A percentile compares a stretch with the other conserved stretches of the same genome.
phyloP scores from a whole-genome alignment of 2,797 vertebrate genomes.

The Ispidina lecontei region DNA sequence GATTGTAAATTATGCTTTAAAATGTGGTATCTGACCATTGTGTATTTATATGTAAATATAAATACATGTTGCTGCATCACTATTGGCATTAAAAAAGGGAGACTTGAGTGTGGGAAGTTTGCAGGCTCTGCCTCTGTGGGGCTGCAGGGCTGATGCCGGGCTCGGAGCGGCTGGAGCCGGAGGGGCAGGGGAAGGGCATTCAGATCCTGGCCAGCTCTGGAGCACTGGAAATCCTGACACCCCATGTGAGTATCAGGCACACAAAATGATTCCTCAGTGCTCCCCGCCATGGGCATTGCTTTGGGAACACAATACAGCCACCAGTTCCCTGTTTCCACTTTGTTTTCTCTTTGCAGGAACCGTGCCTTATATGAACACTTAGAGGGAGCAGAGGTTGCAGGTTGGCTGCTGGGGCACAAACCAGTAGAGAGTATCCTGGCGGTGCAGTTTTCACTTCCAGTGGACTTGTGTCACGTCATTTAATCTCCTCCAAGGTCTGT shows the following conservation, averaged over 20 bases:
- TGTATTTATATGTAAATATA: conserved; percentile 62
- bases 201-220: background rate
- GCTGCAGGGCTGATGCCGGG: fast-evolving
- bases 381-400: background rate
- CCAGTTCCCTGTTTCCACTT: background rate
- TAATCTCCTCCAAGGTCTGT: background rate
- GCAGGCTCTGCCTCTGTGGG: background rate
- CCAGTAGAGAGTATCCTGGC: background rate
- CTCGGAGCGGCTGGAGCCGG: background rate
- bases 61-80: conserved; percentile 55
- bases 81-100: conserved; percentile 45
- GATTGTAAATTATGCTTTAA: conserved; percentile 47
- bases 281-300: background rate
- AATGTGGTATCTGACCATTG: conserved; percentile 40
- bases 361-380: background rate
- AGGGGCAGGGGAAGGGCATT: fast-evolving
- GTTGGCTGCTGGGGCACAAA: background rate
- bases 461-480: background rate
- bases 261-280: background rate
- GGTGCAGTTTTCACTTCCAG: background rate
- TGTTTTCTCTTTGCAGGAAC: conserved; percentile 4
- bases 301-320: background rate
- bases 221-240: background rate
- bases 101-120: background rate
- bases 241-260: background rate